Evolutionary conservation across 2,113 vertebrate genomes (phyloP).

Genomic region (Fulmarus glacialis): DNA sequence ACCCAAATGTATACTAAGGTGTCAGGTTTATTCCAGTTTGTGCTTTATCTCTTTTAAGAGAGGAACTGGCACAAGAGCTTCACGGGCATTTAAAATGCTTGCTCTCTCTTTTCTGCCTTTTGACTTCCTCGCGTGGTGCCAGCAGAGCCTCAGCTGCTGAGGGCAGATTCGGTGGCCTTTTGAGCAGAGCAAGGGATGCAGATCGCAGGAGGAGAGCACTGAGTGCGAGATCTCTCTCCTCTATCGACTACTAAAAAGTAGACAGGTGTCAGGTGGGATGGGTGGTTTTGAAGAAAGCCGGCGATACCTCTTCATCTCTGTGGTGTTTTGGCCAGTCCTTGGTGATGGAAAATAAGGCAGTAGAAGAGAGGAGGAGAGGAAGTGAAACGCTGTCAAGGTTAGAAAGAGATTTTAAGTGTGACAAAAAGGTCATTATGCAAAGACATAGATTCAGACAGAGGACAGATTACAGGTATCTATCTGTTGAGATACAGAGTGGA

Average conservation of each 20-base stretch:
- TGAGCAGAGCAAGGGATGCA: background rate
- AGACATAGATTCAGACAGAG: background rate
- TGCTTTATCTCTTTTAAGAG: background rate
- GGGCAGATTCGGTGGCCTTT: background rate
- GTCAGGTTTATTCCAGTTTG: background rate
- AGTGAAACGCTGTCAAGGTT: background rate
- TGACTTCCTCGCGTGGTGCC: background rate
- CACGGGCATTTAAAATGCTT: accelerated
- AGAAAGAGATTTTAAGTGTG: background rate
- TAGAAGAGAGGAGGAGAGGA: background rate
- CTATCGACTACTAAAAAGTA: accelerated
- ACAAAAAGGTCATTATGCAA: background rate
- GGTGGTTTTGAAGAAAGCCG: background rate
- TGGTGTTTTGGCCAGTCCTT: too few relatives aligned
- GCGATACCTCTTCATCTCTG: background rate
- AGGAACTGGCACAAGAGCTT: background rate
- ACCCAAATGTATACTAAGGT: constrained; percentile 57
- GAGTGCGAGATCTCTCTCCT: background rate
- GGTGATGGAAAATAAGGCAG: background rate
- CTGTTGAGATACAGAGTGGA: background rate
- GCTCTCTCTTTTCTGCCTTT: background rate
- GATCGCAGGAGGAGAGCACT: accelerated
- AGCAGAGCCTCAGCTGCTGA: background rate
- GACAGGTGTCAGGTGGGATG: too few relatives aligned
- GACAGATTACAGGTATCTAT: accelerated